Conservation (phyloP, 1,140 invertebrate species). For the Riptortus pedestris region DNA sequence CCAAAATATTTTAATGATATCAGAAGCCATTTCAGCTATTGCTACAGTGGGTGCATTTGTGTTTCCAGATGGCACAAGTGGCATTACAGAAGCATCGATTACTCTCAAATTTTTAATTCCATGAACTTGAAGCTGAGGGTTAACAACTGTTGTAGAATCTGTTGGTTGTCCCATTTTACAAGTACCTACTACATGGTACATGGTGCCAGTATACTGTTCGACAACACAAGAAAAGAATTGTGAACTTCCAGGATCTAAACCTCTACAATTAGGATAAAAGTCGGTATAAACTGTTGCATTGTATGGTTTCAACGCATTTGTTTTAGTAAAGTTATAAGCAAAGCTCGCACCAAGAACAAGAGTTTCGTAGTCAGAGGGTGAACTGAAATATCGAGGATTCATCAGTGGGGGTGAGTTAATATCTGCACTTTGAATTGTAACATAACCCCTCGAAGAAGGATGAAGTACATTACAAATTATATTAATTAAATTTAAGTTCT, state of each 20-base stretch:
- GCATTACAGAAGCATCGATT: constrained; percentile 28
- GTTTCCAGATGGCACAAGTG: constrained; percentile 21
- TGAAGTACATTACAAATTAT: neutral
- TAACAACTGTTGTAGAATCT: constrained; percentile 40
- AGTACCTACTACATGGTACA: constrained; percentile 62
- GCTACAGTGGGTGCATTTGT: constrained; percentile 27
- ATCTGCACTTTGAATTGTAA: neutral
- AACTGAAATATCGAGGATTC: constrained; percentile 2
- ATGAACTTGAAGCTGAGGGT: constrained; percentile 31
- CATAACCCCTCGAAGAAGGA: constrained; percentile 3
- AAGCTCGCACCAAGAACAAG: constrained; percentile 28
- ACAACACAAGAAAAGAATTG: constrained; percentile 44
- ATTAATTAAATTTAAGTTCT: neutral
- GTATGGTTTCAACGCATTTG: constrained; percentile 48
- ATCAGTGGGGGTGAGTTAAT: neutral
- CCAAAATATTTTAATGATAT: constrained; percentile 30
- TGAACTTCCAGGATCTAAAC: constrained; percentile 42
- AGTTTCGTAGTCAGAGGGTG: neutral
- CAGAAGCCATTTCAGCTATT: constrained; percentile 26
- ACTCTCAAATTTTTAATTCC: constrained; percentile 22
- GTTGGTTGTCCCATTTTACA: constrained; percentile 50
- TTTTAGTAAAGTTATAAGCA: constrained; percentile 46
- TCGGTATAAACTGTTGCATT: constrained; percentile 44
- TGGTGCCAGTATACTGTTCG: constrained; percentile 42
- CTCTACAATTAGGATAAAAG: constrained; percentile 47